Percentiles rank a stretch among this genome's conserved stretches.
Evolutionary conservation across 2,113 vertebrate species (phyloP).

Genomic region (Psittacara wagleri): DNA sequence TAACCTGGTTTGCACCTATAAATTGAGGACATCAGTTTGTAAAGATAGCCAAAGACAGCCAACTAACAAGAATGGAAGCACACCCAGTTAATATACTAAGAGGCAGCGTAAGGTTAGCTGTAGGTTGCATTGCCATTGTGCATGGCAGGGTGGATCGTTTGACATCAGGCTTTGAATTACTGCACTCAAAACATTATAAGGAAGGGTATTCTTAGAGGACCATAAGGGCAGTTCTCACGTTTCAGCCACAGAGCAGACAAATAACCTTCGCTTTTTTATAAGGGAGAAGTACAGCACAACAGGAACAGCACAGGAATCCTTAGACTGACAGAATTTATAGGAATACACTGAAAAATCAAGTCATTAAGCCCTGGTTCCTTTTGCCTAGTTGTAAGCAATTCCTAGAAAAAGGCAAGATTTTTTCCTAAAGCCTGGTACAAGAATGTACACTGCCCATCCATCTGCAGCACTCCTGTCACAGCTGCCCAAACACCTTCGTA

Average conservation of each 20-base stretch:
- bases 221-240: background rate
- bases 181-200: background rate
- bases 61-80: background rate
- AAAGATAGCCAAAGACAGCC: background rate
- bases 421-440: background rate
- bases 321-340: background rate
- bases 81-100: background rate
- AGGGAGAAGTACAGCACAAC: background rate
- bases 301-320: background rate
- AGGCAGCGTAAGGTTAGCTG: background rate
- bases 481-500: too few relatives aligned
- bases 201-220: background rate
- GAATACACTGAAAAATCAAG: background rate
- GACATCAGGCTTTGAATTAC: background rate
- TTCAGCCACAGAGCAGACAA: background rate
- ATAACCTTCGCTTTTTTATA: background rate
- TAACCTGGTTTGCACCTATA: background rate
- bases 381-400: background rate
- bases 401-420: background rate
- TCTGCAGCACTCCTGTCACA: background rate
- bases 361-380: background rate
- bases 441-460: too few relatives aligned
- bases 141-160: accelerated
- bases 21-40: background rate
- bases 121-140: background rate